A percentile compares a stretch with the other conserved stretches of the same genome.
Evolutionary conservation across 2,797 vertebrate species (phyloP).

Genomic region (Hydrolagus colliei): DNA sequence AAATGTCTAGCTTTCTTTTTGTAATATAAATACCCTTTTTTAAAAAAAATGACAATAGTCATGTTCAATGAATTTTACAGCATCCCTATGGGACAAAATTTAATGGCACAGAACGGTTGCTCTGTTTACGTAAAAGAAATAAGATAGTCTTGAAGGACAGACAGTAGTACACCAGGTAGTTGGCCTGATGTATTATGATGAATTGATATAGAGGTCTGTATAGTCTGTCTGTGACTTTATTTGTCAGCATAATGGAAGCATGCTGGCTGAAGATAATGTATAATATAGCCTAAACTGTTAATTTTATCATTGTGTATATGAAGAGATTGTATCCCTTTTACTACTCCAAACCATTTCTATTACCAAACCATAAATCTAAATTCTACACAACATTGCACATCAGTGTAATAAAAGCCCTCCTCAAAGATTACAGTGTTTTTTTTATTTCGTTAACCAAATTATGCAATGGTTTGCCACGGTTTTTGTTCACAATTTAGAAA

Average conservation of each 20-base stretch:
- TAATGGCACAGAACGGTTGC: constrained; percentile 56
- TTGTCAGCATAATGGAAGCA: constrained; percentile 15
- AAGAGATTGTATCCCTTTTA: constrained; percentile 27
- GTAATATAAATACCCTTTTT: constrained; percentile 69
- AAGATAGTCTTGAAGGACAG: neutral
- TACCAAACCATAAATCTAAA: constrained; percentile 21
- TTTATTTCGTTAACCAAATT: constrained; percentile 26
- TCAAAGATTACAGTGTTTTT: constrained; percentile 17
- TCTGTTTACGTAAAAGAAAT: constrained; percentile 34
- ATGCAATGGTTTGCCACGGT: neutral
- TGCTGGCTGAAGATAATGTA: constrained; percentile 4
- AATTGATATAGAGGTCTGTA: constrained; percentile 10
- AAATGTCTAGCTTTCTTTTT: constrained; percentile 73
- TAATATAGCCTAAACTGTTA: constrained; percentile 21
- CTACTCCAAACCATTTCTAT: constrained; percentile 22
- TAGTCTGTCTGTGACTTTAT: constrained; percentile 21
- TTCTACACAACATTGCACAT: constrained; percentile 17
- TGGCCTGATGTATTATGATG: neutral
- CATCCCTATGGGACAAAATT: constrained; percentile 81
- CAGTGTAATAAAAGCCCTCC: neutral
- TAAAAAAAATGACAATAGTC: constrained; percentile 74
- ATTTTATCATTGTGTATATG: constrained; percentile 25
- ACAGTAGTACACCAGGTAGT: neutral
- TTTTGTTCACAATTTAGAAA: constrained; percentile 2
- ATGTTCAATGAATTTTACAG: constrained; percentile 63